phyloP scores from a whole-genome alignment of 2,888 invertebrate genomes.

The Ormyrus pomaceus region DNA sequence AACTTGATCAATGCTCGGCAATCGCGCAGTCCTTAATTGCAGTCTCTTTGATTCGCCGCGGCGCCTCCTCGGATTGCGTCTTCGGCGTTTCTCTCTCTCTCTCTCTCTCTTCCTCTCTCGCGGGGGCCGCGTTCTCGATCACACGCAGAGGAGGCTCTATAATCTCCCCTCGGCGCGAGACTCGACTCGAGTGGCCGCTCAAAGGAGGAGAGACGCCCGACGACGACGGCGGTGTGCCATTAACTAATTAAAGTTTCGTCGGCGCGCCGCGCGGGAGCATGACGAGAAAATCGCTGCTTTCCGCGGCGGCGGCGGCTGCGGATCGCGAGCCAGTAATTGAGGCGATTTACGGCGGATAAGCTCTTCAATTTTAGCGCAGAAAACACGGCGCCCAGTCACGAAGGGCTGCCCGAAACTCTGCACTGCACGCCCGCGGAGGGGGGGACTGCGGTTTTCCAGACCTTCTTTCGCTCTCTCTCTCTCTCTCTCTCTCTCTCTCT shows the following conservation, averaged over 20 bases:
- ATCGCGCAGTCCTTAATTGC: too few relatives aligned
- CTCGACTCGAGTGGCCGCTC: neutral
- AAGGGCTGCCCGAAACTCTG: constrained; percentile 52
- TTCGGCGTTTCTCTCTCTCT: too few relatives aligned
- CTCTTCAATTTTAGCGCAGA: constrained; percentile 66
- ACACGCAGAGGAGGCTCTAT: neutral
- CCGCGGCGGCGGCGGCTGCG: constrained; percentile 50
- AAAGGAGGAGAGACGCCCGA: neutral
- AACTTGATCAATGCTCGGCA: too few relatives aligned
- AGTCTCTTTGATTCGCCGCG: too few relatives aligned
- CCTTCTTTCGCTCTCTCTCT: neutral
- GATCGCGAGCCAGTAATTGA: constrained; percentile 59
- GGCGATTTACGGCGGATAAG: constrained; percentile 64
- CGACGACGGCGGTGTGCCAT: constrained; percentile 54
- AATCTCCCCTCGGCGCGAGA: neutral
- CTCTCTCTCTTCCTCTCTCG: too few relatives aligned
- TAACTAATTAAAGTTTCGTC: constrained; percentile 66
- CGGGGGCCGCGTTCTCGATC: neutral
- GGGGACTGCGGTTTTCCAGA: neutral
- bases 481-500: neutral
- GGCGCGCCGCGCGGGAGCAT: constrained; percentile 39
- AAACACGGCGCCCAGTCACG: constrained; percentile 66
- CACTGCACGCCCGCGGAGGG: neutral
- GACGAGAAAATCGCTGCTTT: constrained; percentile 64
- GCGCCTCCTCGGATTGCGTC: too few relatives aligned